Percentiles rank a stretch among this genome's conserved stretches.
phyloP scores from a whole-genome alignment of 2,797 vertebrate species.

The Buceros bicornis region DNA sequence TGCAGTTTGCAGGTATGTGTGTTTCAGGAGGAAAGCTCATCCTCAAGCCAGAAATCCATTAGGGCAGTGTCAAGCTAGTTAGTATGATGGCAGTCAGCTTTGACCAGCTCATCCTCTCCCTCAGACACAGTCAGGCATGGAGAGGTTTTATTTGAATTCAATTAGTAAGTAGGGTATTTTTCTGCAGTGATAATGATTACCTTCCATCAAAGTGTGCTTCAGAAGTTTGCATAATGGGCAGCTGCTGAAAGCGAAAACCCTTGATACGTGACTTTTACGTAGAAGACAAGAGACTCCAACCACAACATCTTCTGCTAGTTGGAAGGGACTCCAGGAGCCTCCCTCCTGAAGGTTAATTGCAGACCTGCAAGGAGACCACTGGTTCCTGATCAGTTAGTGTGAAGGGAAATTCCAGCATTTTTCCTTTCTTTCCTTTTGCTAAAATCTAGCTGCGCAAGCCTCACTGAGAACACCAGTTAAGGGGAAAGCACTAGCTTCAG shows the following conservation, averaged over 20 bases:
- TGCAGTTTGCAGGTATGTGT: background rate
- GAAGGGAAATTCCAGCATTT: background rate
- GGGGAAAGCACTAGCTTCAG: background rate
- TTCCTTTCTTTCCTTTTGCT: background rate
- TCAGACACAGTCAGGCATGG: background rate
- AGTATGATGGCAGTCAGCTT: background rate
- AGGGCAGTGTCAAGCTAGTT: fast-evolving
- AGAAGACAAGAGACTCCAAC: background rate
- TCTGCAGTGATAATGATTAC: background rate
- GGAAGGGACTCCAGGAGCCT: background rate
- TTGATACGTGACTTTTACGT: background rate
- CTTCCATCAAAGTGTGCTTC: background rate
- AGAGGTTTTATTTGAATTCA: background rate
- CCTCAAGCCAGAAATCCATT: background rate
- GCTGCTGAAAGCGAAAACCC: background rate
- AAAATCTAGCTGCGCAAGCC: background rate
- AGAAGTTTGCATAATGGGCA: background rate
- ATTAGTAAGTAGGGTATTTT: background rate
- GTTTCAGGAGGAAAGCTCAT: background rate
- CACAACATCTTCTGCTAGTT: background rate
- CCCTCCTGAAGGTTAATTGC: background rate
- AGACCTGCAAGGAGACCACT: background rate
- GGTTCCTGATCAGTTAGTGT: background rate
- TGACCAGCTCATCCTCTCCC: background rate
- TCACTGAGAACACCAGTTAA: background rate